phyloP scores from a whole-genome alignment of 2,797 vertebrate species.

The Spheniscus humboldti region DNA sequence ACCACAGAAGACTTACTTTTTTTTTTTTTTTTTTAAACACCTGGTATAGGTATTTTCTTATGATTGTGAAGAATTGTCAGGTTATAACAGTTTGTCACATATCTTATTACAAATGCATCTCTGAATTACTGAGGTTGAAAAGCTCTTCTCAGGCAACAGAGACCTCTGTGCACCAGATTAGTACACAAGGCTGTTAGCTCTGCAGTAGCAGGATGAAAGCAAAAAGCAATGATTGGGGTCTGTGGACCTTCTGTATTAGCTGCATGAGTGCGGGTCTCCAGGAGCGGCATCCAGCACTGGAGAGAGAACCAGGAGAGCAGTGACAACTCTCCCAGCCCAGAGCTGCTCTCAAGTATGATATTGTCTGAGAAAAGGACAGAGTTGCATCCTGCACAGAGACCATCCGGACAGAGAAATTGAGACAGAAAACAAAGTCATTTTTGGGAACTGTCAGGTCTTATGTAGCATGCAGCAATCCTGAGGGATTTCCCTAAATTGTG shows the following conservation, averaged over 20 bases:
- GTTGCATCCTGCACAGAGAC: neutral
- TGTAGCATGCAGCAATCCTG: neutral
- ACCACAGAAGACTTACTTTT: neutral
- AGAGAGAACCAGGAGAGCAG: neutral
- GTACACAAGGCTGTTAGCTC: neutral
- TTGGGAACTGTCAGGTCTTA: neutral
- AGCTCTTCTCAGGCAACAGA: neutral
- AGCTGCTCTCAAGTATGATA: neutral
- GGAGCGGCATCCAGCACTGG: neutral
- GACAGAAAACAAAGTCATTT: neutral
- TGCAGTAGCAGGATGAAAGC: neutral
- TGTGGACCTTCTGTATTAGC: neutral
- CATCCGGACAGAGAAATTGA: neutral
- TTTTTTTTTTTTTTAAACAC: neutral
- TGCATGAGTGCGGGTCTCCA: neutral
- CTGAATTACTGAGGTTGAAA: neutral
- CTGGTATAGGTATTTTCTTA: neutral
- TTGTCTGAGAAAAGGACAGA: neutral
- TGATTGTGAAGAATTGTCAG: neutral
- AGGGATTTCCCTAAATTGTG: neutral
- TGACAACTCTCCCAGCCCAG: neutral
- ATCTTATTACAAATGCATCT: neutral
- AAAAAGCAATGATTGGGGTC: neutral
- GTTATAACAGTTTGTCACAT: neutral
- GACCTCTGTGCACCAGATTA: neutral